Percentiles rank a stretch among this genome's conserved stretches.
Conservation (phyloP, 2,797 vertebrate genomes). For the Bovichtus diacanthus region DNA sequence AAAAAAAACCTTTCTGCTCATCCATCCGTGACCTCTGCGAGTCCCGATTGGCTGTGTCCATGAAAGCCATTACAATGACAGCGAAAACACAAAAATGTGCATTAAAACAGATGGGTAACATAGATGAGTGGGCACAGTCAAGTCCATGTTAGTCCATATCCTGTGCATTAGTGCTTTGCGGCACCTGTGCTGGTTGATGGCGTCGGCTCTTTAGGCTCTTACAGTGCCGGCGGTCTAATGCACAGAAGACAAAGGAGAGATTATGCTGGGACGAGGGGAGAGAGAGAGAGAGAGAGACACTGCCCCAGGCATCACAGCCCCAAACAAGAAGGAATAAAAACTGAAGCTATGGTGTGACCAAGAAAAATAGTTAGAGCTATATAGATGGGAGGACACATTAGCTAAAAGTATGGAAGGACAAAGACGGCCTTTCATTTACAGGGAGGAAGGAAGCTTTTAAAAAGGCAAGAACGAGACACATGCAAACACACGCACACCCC, state of each 20-base stretch:
- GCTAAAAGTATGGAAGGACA: conserved; percentile 52
- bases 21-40: conserved; percentile 19
- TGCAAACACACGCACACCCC: conserved; percentile 39
- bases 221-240: conserved; percentile 48
- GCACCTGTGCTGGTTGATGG: conserved; percentile 44
- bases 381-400: conserved; percentile 47
- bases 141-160: conserved; percentile 24
- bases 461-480: conserved; percentile 47
- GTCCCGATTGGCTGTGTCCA: conserved; percentile 20
- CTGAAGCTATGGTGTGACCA: conserved; percentile 35
- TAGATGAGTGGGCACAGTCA: conserved; percentile 28
- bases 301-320: conserved; percentile 39
- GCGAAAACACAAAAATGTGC: conserved; percentile 7
- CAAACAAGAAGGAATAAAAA: conserved; percentile 40
- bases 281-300: conserved; percentile 27
- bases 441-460: conserved; percentile 65
- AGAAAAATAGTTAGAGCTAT: conserved; percentile 43
- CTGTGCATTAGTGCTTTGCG: conserved; percentile 53
- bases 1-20: conserved; percentile 25
- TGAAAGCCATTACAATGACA: conserved; percentile 13
- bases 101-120: conserved; percentile 32
- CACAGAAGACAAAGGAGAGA: conserved; percentile 65
- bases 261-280: conserved; percentile 32
- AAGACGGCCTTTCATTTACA: conserved; percentile 65
- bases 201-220: conserved; percentile 32